Evolutionary conservation across 2,113 vertebrate species (phyloP), one percentile per base, ranked within the genome.

Genomic region (Oreocharis arfaki): DNA sequence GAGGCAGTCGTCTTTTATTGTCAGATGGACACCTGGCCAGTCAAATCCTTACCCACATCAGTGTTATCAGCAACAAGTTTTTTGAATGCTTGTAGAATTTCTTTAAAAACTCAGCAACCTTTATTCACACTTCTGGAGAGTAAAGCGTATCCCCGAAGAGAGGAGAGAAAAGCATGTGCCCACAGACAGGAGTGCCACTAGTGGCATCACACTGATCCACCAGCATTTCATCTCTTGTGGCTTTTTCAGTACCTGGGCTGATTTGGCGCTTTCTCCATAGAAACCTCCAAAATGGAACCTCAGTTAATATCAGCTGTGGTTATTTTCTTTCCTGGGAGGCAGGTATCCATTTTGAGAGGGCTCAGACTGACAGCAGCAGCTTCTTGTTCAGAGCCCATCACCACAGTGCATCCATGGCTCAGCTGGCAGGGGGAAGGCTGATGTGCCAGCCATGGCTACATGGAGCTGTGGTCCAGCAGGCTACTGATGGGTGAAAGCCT

Each of bases 341-440:
- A 67, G 7, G 26, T 9, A 56, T 11, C 15, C 4, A 39, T 84
- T 87, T 13, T 53, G 22, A 65, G 63, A 68, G 30, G 27, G 50
- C 14, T 53, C 35, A 60, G 41, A 19, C 27, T 23, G 10, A 49
- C 37, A 59, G 4, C 18, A 86, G 22, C 19, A 55, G 47, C 11
- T 75, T 33, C 32, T 27, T 35, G 10, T 13, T 53, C 41, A 55
- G 26, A 88, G 8, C 19, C 30, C 39, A n/a, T 12, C 8, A 18
- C 35, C 16, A 20, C 24, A 61, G 42, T 1, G 2, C 2, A 2
- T 2, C n/a, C 16, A 5, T 3, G 13, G 20, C 39, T 65, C 59
- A 61, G 55, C 16, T 4, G 3, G 19, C 16, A 3, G 1, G 37
- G 8, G 17, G 28, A 76, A 28, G 16, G 28, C 59, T 68, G 13